These are phyloP conservation scores for Lophius americanus DNA, from an alignment of 2,797 vertebrate species.

Conservation along the genomic window DNA sequence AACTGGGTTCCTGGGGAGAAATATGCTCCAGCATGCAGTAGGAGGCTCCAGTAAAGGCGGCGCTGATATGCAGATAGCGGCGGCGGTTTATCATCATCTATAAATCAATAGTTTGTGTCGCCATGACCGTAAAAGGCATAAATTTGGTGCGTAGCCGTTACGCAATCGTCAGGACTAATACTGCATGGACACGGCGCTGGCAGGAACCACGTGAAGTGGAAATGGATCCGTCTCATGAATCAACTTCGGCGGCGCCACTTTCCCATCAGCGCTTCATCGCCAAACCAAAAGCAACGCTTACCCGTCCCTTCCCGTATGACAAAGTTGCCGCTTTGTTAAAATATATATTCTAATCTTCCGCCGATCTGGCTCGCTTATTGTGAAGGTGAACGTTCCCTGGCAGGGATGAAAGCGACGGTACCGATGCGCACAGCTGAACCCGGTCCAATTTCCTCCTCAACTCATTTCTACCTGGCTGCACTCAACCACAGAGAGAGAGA, in stretches of 20 bases:
- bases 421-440: slow-evolving; percentile 56
- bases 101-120: slow-evolving; percentile 61
- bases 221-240: slow-evolving; percentile 49
- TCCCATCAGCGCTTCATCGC: slow-evolving; percentile 45
- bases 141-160: slow-evolving; percentile 29
- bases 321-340: slow-evolving; percentile 41
- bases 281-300: slow-evolving; percentile 50
- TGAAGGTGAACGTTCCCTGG: slow-evolving; percentile 55
- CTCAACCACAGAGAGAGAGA: slow-evolving; percentile 45
- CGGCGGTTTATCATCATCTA: slow-evolving; percentile 45
- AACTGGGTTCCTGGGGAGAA: slow-evolving; percentile 24
- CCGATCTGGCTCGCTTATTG: slow-evolving; percentile 56
- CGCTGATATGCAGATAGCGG: slow-evolving; percentile 26
- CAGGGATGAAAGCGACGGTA: slow-evolving; percentile 42
- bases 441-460: slow-evolving; percentile 69
- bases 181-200: slow-evolving; percentile 34
- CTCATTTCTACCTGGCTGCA: slow-evolving; percentile 59
- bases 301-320: slow-evolving; percentile 51
- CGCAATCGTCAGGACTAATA: slow-evolving; percentile 25
- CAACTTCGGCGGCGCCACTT: slow-evolving; percentile 31
- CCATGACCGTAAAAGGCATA: slow-evolving; percentile 36
- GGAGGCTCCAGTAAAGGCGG: slow-evolving; percentile 34
- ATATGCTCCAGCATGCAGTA: slow-evolving; percentile 24
- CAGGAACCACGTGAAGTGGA: slow-evolving; percentile 43
- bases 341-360: slow-evolving; percentile 58